A percentile compares a stretch with the other conserved stretches of the same genome.
phyloP scores from a whole-genome alignment of 2,888 invertebrate species.

The Synergus itoensis region DNA sequence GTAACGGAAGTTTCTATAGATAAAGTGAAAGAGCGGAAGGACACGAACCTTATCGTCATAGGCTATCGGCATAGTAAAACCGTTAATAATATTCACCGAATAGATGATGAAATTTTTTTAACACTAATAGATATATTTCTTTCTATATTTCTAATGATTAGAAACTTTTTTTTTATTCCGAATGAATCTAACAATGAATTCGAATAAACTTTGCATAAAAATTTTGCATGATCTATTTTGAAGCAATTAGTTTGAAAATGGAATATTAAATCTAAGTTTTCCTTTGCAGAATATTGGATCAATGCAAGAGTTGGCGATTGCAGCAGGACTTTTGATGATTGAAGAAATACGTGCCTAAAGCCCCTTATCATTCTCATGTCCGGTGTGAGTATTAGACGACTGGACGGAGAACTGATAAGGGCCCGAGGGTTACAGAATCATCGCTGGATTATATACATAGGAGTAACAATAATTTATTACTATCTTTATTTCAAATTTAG shows the following conservation, averaged over 20 bases:
- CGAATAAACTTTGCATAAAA: too few species aligned
- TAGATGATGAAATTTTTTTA: not conserved
- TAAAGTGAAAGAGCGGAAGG: conserved; percentile 30
- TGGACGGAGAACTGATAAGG: conserved; percentile 99
- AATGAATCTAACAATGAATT: not conserved
- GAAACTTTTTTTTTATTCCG: not conserved
- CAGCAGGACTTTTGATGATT: conserved; percentile 45
- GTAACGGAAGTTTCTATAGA: conserved; percentile 12
- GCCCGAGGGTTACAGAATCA: conserved; percentile 85
- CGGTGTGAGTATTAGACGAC: conserved; percentile 87
- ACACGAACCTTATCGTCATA: conserved; percentile 61
- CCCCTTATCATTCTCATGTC: conserved; percentile 98
- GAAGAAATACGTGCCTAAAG: conserved; percentile 72
- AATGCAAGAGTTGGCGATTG: not conserved
- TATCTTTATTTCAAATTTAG: not conserved
- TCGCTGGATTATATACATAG: conserved; percentile 63
- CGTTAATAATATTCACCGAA: conserved; percentile 51
- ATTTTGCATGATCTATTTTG: not conserved
- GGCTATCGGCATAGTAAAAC: conserved; percentile 65
- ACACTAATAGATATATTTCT: too few species aligned
- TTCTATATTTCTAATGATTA: too few species aligned
- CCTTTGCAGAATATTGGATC: conserved; percentile 5
- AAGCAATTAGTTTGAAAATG: not conserved
- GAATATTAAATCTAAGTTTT: not conserved
- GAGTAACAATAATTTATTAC: conserved; percentile 29